These are phyloP conservation scores for Sinocyclocheilus anophthalmus DNA, from an alignment of 2,113 vertebrate species.

Conservation along the genomic window DNA sequence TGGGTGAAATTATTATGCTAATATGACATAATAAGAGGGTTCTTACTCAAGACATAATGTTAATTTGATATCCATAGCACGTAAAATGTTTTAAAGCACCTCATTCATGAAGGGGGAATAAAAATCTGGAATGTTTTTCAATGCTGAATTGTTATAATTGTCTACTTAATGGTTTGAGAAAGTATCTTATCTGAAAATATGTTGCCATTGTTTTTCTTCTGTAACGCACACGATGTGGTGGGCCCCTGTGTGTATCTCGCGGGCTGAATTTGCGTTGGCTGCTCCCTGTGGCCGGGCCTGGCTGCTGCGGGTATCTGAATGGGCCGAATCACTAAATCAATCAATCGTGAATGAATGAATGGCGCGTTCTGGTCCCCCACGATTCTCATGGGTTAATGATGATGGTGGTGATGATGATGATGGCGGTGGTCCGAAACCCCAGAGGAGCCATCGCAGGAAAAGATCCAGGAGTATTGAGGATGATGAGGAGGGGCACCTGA, in stretches of 20 bases:
- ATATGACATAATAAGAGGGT: slow-evolving; percentile 18
- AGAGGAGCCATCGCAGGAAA: slow-evolving; percentile 92
- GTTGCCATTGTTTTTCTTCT: slow-evolving; percentile 99
- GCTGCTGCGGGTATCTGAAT: slow-evolving; percentile 89
- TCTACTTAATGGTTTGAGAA: slow-evolving; percentile 74
- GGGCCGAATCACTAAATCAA: slow-evolving; percentile 81
- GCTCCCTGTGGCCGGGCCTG: slow-evolving; percentile 81
- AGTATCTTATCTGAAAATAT: slow-evolving; percentile 99
- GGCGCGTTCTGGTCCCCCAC: slow-evolving; percentile 84
- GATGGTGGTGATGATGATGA: slow-evolving; percentile 78
- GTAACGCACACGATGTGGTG: slow-evolving; percentile 99
- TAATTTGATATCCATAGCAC: slow-evolving; percentile 10
- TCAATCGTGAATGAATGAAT: slow-evolving; percentile 87
- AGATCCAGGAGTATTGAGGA: slow-evolving; percentile 94
- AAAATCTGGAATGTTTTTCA: slow-evolving; percentile 46
- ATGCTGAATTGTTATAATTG: slow-evolving; percentile 49
- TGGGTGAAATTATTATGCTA: background rate
- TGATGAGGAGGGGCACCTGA: slow-evolving; percentile 99
- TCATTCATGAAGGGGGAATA: slow-evolving; percentile 40
- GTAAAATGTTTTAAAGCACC: slow-evolving; percentile 47
- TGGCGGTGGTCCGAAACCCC: slow-evolving; percentile 84
- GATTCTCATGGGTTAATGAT: slow-evolving; percentile 80
- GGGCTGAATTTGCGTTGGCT: slow-evolving; percentile 99
- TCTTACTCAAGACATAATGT: background rate
- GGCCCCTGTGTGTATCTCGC: slow-evolving; percentile 88